Base-by-base conservation (phyloP, 2,797 vertebrate species). In the Enteromius trimaculatus region DNA sequence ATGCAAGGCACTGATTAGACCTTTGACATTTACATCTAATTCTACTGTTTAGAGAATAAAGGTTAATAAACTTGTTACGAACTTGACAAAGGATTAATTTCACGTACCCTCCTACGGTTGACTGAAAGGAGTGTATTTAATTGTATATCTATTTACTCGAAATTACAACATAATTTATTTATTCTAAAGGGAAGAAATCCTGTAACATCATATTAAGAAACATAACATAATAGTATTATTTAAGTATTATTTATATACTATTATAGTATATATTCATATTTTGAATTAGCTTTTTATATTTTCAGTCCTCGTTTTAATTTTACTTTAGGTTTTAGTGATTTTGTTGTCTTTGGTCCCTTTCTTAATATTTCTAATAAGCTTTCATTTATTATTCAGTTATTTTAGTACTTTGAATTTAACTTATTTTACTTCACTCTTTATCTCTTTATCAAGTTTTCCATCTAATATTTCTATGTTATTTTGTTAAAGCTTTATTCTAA, bases 1-100 rank as follows among this genome's bases (percentile, higher is more conserved):
- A 80, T 26, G 13, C 64, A 72, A 55, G 10, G 31, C 17, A 79
- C 16, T 69, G 66, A 66, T 66, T n/a, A 39, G 44, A 68, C 26
- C 16, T 44, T 71, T 71, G 34, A 31, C 19, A 17, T 79, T 79
- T 9, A 29, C 4, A 23, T 55, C 47, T 68, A 3, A 10, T 26
- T 76, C 34, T 29, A 21, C 31, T 29, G 16, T 37, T n/a, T 76
- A 10, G 7, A 72, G 47, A 74, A 39, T 77, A 47, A 31, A 21
- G 2, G n/a, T 29, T 17, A 34, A 31, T 74, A n/a, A n/a, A 62
- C 8, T 42, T 44, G 23, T 77, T 26, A 2, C n/a, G 16, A 70
- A 44, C 6, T n/a, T 72, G 16, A 72, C 29, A 21, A 21, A 51
- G 16, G 47, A 34, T 74, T 53, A 19, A 51, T 53, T 53, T 7